Base-by-base conservation (phyloP, 2,113 vertebrate species). In the Spheniscus mendiculus region DNA sequence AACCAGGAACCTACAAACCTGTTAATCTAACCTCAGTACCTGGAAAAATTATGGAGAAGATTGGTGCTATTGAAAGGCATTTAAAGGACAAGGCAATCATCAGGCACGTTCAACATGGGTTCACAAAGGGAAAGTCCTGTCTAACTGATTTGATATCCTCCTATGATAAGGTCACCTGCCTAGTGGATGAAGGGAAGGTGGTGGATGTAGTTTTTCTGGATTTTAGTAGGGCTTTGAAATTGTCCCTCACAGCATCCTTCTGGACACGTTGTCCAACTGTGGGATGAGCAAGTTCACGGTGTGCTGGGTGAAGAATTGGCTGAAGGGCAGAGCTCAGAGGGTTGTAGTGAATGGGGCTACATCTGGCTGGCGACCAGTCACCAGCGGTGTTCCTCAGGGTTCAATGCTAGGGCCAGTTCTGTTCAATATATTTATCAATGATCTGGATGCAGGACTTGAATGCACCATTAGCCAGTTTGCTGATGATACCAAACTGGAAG, bases 361-460 rank as follows among this genome's bases (percentile, higher is more conserved):
- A 38, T 40, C 61, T 69, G 23, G 3, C 40, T 77, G 63, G 16
- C 0, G 1, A 17, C 21, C 0, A 0, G 30, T 55, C 47, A 70
- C 25, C 25, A 15, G 55, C 1, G 0, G 11, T 42, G n/a, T 42
- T 70, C 55, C 55, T 62, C 20, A 32, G 25, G 9, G 40, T 10
- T 49, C 49, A 53, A 4, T 69, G 47, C 34, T 40, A 16, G 38
- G 23, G 23, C 27, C 27, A 19, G 45, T 69, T 69, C 61, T 74
- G 32, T 74, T 82, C 7, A 44, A 22, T 56, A 7, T 13, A 15
- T 21, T 38, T 32, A 11, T 77, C 25, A 56, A 2, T 15, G 30
- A 29, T 58, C 42, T 77, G 30, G 44, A 42, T 40, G 71, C 25
- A 25, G 44, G n/a, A 49, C 9, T 49, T 76, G 61, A 86, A 76